Base-by-base conservation (phyloP, 2,888 invertebrate genomes). In the Holacanthella duospinosa region DNA sequence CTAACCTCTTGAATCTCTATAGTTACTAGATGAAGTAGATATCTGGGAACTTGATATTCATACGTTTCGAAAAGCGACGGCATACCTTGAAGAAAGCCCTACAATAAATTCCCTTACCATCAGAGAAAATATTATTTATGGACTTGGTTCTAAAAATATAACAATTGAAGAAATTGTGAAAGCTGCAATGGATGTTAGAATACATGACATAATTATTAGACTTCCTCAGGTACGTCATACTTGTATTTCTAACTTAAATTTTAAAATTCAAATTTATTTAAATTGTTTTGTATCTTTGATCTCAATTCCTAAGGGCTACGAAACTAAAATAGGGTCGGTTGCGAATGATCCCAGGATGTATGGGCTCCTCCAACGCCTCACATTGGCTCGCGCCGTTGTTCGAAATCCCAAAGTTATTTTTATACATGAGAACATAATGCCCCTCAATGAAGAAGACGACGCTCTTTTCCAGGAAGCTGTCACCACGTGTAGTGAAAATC, bases 351-450 rank as follows among this genome's bases (percentile, higher is more conserved):
- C 29, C 2, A 26, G 57, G 0, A 64, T 61, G 9, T 68, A 64
- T 36, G 60, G 63, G 1, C 43, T 69, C 6, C 66, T 65, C n/a
- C 68, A 70, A 21, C 28, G 67, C 44, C 57, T 70, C 2, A 43
- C 65, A 0, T 55, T 66, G 2, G 66, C 69, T 2, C 58, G 69
- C 2, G 68, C 66, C 0, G 48, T 66, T 6, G 29, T 69, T 1
- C 54, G 59, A 26, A 64, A 68, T 48, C 71, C 69, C 4, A 64
- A 66, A 57, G 58, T 71, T n/a, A 28, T 65, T 6, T 9, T 69
- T 19, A 43, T 68, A 3, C 65, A 71, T 28, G 68, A 66, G 16
- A 59, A 59, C 48, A 65, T 67, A 2, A 54, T 62, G 26, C 66
- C 68, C 16, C 21, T 61, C 1, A 62, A 64, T 43, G 9, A 16